phyloP scores from a whole-genome alignment of 2,113 vertebrate species.

The Pardalotus punctatus region DNA sequence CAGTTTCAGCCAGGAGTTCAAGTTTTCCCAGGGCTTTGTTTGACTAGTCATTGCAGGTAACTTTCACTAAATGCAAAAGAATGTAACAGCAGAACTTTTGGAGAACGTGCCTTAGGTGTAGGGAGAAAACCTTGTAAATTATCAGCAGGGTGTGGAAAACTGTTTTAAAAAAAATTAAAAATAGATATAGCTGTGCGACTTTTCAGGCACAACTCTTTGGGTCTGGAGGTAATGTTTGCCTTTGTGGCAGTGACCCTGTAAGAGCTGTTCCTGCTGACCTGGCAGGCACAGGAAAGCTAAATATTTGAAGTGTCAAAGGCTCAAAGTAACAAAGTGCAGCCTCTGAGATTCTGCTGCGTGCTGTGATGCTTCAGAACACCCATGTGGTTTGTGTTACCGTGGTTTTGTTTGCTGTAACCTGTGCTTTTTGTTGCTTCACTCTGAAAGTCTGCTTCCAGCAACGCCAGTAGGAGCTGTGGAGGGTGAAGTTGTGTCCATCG shows the following conservation, averaged over 20 bases:
- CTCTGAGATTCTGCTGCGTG: not conserved
- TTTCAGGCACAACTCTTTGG: not conserved
- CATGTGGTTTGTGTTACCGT: not conserved
- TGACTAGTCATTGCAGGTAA: not conserved
- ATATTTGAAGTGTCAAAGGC: constrained; percentile 57
- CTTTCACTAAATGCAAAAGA: not conserved
- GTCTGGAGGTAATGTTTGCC: not conserved
- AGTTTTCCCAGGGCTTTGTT: not conserved
- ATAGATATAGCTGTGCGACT: not conserved
- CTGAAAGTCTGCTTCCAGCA: not conserved
- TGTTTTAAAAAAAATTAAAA: not conserved
- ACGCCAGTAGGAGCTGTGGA: not conserved
- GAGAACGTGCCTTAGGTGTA: not conserved
- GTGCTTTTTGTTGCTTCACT: not conserved
- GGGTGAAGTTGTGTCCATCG: not conserved
- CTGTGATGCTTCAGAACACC: not conserved
- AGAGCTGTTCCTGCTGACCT: not conserved
- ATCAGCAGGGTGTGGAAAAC: not conserved
- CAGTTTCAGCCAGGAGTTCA: not conserved
- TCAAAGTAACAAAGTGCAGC: not conserved
- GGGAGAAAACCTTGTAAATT: not conserved
- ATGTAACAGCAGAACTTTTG: not conserved
- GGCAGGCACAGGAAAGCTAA: not conserved
- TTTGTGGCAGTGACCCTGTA: not conserved
- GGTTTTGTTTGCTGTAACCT: not conserved